phyloP scores from a whole-genome alignment of 2,888 invertebrate genomes.

The Galeruca laticollis region DNA sequence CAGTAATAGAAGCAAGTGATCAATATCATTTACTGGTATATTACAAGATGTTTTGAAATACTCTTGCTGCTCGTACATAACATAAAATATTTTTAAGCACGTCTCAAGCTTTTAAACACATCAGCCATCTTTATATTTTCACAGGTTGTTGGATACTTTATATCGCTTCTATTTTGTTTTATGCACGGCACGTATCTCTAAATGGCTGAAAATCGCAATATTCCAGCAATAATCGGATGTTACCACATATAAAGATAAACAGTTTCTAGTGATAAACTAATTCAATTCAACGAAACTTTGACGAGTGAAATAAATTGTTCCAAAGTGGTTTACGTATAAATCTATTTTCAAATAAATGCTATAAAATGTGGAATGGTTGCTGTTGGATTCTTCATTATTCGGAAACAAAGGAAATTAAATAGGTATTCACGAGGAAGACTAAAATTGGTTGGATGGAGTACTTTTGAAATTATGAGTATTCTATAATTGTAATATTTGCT shows the following conservation, averaged over 20 bases:
- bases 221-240: background rate
- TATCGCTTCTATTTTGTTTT: background rate
- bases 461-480: too few species aligned
- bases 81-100: background rate
- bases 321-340: too few species aligned
- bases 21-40: background rate
- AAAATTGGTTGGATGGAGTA: too few species aligned
- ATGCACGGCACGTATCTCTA: background rate
- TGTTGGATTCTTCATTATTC: too few species aligned
- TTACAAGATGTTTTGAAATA: background rate
- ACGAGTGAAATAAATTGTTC: background rate
- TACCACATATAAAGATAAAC: background rate
- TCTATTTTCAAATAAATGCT: too few species aligned
- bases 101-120: background rate
- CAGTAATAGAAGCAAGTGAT: too few species aligned
- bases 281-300: background rate
- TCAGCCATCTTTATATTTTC: background rate
- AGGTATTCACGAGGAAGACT: too few species aligned
- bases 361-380: too few species aligned
- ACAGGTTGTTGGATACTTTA: background rate
- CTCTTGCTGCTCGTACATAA: too few species aligned
- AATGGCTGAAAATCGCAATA: background rate
- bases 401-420: too few species aligned
- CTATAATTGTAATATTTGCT: too few species aligned
- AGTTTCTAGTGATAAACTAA: background rate